Evolutionary conservation across 1,140 invertebrate species (phyloP).

Genomic region (Saccostrea glomerata): DNA sequence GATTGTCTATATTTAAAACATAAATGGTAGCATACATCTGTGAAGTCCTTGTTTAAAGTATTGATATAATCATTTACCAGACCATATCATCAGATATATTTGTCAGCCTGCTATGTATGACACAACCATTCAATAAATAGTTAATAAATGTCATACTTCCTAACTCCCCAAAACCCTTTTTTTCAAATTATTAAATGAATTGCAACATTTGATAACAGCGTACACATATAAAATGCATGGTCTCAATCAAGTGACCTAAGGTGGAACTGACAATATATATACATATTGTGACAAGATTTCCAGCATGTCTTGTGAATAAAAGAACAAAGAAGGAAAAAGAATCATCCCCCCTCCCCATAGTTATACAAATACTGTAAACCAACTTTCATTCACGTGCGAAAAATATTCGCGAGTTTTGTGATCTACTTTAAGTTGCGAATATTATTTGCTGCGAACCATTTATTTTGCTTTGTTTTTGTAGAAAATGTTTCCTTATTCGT

Average conservation of each 20-base stretch:
- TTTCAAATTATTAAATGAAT: neutral
- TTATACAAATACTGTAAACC: too few species aligned
- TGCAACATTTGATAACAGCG: neutral
- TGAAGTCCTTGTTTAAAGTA: neutral
- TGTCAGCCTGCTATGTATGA: neutral
- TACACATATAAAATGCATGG: neutral
- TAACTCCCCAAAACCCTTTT: neutral
- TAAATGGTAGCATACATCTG: neutral
- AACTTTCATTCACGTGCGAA: too few species aligned
- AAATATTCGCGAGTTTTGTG: too few species aligned
- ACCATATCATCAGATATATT: neutral
- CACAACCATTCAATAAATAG: neutral
- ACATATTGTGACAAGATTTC: neutral
- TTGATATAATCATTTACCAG: neutral
- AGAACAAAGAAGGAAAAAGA: too few species aligned
- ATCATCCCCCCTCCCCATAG: too few species aligned
- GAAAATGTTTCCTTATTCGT: too few species aligned
- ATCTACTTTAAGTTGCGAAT: too few species aligned
- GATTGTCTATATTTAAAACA: conserved; percentile 1
- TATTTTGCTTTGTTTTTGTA: too few species aligned
- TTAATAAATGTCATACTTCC: neutral
- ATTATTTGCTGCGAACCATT: too few species aligned
- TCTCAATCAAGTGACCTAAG: neutral
- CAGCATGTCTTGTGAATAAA: neutral
- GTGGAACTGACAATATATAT: too few species aligned